Evolutionary conservation across 1,140 invertebrate species (phyloP).

Genomic region (Psilanteris sp.): DNA sequence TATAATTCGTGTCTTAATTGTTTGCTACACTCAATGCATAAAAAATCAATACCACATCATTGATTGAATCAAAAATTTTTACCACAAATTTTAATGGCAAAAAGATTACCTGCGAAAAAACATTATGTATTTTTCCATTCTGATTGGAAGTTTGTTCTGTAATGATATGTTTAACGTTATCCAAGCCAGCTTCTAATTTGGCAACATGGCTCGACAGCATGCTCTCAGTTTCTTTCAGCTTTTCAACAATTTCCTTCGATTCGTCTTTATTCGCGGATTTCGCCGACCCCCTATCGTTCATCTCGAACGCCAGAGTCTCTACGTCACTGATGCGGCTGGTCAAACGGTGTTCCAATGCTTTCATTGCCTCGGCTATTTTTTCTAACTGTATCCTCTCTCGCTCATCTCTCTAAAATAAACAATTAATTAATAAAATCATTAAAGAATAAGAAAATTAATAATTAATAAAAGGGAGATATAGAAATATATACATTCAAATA

Average conservation of each 20-base stretch:
- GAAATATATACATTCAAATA: no score
- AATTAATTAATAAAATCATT: no score
- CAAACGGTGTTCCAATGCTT: conserved; percentile 84
- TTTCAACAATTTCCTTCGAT: conserved; percentile 79
- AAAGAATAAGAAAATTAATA: no score
- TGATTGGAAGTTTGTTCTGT: conserved; percentile 63
- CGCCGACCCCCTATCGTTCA: conserved; percentile 24
- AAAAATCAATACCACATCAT: no score
- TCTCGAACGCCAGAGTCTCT: conserved; percentile 80
- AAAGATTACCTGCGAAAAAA: conserved; percentile 66
- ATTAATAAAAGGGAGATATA: no score
- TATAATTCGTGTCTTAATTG: no score
- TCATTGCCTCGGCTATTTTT: conserved; percentile 84
- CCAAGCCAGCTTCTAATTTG: conserved; percentile 63
- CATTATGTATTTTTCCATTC: conserved; percentile 60
- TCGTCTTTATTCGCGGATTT: conserved; percentile 50
- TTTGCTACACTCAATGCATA: no score
- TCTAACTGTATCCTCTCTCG: conserved; percentile 84
- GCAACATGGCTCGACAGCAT: conserved; percentile 61
- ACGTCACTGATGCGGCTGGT: conserved; percentile 80
- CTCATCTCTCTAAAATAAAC: conserved; percentile 84
- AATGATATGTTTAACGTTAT: conserved; percentile 58
- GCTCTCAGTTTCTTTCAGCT: conserved; percentile 76
- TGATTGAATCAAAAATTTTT: no score
- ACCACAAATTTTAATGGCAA: no score